phyloP scores from a whole-genome alignment of 2,113 vertebrate genomes.

The Sylvicapra grimmia region DNA sequence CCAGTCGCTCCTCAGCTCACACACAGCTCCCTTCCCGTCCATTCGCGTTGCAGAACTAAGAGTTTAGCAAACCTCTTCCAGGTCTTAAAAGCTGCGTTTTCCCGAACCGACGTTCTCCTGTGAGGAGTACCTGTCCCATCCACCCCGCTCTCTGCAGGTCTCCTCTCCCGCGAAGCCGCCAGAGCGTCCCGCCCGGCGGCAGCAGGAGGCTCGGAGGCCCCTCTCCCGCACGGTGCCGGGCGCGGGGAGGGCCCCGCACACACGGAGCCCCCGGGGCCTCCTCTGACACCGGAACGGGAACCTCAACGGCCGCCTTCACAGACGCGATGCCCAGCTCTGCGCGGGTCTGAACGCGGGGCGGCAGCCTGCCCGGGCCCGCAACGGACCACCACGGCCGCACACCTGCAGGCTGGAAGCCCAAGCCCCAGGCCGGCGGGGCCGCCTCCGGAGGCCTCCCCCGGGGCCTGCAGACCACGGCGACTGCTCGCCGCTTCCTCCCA shows the following conservation, averaged over 20 bases:
- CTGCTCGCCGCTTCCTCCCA: neutral
- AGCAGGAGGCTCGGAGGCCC: neutral
- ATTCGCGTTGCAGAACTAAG: neutral
- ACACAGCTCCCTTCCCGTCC: neutral
- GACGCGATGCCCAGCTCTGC: neutral
- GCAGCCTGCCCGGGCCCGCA: neutral
- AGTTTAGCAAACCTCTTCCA: neutral
- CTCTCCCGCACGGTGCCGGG: fast-evolving
- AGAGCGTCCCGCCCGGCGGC: fast-evolving
- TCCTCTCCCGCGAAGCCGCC: neutral
- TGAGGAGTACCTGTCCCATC: neutral
- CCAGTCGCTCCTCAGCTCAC: neutral
- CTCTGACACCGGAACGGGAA: neutral
- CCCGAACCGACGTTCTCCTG: neutral
- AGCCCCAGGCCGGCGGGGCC: neutral
- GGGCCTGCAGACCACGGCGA: neutral
- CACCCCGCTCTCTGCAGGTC: fast-evolving
- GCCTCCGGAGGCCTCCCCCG: neutral
- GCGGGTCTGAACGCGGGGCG: neutral
- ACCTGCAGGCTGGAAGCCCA: neutral
- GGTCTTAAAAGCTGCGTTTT: neutral
- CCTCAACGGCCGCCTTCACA: neutral
- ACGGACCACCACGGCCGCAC: neutral
- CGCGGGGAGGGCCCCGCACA: neutral
- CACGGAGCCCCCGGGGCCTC: neutral